Evolutionary conservation across 2,888 invertebrate species (phyloP).

Genomic region (Monochamus alternatus): DNA sequence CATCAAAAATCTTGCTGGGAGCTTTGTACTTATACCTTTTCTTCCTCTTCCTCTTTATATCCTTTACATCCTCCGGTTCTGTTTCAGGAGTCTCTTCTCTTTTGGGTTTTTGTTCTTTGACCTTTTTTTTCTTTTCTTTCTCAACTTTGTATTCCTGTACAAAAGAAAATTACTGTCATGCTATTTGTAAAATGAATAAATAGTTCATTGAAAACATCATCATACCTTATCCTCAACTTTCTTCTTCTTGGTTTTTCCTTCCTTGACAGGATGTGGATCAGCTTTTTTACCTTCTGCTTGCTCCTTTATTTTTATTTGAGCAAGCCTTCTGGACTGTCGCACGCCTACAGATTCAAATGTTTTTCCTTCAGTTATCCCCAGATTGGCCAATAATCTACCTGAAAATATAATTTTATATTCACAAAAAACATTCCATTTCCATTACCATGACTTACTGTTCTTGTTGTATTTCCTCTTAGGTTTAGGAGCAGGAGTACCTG

Average conservation of each 20-base stretch:
- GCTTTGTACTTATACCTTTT: constrained; percentile 68
- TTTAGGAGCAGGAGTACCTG: constrained; percentile 39
- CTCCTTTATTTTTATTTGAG: constrained; percentile 89
- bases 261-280: constrained; percentile 29
- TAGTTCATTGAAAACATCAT: constrained; percentile 53
- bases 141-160: constrained; percentile 61
- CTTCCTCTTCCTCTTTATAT: constrained; percentile 68
- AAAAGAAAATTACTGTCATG: background rate
- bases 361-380: constrained; percentile 70
- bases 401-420: constrained; percentile 23
- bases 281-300: constrained; percentile 77
- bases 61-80: constrained; percentile 67
- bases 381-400: constrained; percentile 71
- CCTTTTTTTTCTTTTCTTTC: constrained; percentile 65
- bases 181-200: background rate
- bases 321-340: constrained; percentile 88
- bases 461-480: constrained; percentile 20
- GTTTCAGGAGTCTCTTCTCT: constrained; percentile 19
- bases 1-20: constrained; percentile 69
- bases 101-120: constrained; percentile 43
- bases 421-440: no score
- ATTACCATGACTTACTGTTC: constrained; percentile 15
- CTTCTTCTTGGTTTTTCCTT: constrained; percentile 31
- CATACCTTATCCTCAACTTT: constrained; percentile 50
- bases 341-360: constrained; percentile 75